Evolutionary conservation across 2,888 invertebrate species (phyloP).

Genomic region (Agrochola macilenta): DNA sequence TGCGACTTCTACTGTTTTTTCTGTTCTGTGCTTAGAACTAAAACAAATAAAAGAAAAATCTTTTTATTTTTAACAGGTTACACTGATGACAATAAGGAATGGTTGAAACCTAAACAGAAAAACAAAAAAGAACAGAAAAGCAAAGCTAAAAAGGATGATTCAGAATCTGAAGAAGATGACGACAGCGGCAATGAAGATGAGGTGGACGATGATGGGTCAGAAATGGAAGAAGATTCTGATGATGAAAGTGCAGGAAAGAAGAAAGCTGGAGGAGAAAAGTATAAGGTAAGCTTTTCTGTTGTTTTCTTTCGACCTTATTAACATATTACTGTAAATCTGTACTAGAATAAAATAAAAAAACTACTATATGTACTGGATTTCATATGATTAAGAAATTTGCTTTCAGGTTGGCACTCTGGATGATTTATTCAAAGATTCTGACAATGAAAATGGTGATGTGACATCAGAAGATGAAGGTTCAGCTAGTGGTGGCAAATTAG

Average conservation of each 20-base stretch:
- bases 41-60: neutral
- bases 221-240: slow-evolving; percentile 74
- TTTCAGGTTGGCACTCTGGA: slow-evolving; percentile 88
- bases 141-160: slow-evolving; percentile 54
- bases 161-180: slow-evolving; percentile 70
- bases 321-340: neutral
- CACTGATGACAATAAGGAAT: slow-evolving; percentile 93
- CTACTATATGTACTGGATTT: neutral
- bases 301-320: neutral
- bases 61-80: slow-evolving; percentile 84
- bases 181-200: slow-evolving; percentile 74
- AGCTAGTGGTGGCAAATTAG: slow-evolving; percentile 74
- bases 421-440: slow-evolving; percentile 89
- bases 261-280: slow-evolving; percentile 79
- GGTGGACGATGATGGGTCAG: slow-evolving; percentile 74
- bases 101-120: slow-evolving; percentile 92
- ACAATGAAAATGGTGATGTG: slow-evolving; percentile 80
- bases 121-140: slow-evolving; percentile 75
- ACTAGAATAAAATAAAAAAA: neutral
- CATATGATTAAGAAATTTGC: slow-evolving; percentile 1
- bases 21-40: too few species aligned
- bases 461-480: slow-evolving; percentile 80
- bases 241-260: slow-evolving; percentile 69
- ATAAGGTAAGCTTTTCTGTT: slow-evolving; percentile 77
- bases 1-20: too few species aligned